phyloP scores from a whole-genome alignment of 2,888 invertebrate genomes.

The Pandemis cinnamomeana region DNA sequence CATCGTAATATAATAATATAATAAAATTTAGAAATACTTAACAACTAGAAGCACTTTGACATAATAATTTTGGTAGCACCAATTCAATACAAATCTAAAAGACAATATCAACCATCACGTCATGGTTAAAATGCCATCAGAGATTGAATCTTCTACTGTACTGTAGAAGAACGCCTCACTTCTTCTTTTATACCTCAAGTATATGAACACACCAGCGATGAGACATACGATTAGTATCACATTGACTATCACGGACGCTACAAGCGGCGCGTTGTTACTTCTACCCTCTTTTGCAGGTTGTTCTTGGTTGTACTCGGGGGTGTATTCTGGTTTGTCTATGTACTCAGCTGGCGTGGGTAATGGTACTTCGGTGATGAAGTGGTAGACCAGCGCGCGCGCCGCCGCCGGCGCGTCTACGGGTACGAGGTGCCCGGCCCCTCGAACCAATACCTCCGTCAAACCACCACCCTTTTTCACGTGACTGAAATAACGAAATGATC shows the following conservation, averaged over 20 bases:
- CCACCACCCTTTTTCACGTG: conserved; percentile 83
- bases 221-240: conserved; percentile 39
- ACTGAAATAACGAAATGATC: conserved; percentile 58
- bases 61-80: conserved; percentile 28
- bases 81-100: conserved; percentile 16
- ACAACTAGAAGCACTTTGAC: conserved; percentile 18
- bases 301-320: conserved; percentile 15
- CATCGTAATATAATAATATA: conserved; percentile 15
- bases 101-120: conserved; percentile 28
- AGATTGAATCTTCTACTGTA: conserved; percentile 39
- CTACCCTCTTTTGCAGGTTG: background rate
- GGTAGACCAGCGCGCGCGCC: conserved; percentile 8
- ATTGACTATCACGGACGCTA: conserved; percentile 39
- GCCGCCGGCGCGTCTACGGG: conserved; percentile 84
- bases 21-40: conserved; percentile 21
- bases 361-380: conserved; percentile 27
- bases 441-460: conserved; percentile 83
- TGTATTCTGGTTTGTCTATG: conserved; percentile 22
- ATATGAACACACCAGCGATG: conserved; percentile 20
- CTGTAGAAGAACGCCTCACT: conserved; percentile 36
- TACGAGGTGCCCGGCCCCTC: conserved; percentile 86
- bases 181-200: conserved; percentile 29
- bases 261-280: conserved; percentile 6
- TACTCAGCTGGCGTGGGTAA: conserved; percentile 6
- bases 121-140: conserved; percentile 40